A percentile compares a stretch with the other conserved stretches of the same genome.
Evolutionary conservation across 2,888 invertebrate species (phyloP).

Genomic region (Autographa pulchrina): DNA sequence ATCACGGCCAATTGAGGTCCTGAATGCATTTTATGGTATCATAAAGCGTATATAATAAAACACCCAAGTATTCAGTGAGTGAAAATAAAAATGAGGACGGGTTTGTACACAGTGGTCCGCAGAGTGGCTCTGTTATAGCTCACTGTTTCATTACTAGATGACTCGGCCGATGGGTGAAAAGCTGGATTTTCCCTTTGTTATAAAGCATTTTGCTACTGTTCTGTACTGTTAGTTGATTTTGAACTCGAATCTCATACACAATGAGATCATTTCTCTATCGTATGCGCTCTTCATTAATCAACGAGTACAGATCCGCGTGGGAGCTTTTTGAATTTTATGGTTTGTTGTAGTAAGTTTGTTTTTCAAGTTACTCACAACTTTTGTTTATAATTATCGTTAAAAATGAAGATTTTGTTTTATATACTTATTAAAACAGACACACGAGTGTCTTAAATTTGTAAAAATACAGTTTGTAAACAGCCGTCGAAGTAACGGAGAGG

Average conservation of each 20-base stretch:
- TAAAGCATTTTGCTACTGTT: constrained; percentile 67
- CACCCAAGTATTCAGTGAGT: constrained; percentile 72
- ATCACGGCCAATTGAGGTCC: constrained; percentile 62
- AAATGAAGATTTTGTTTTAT: neutral
- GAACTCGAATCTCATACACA: constrained; percentile 42
- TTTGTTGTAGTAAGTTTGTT: constrained; percentile 1
- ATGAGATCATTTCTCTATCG: constrained; percentile 44
- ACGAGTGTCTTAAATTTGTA: neutral
- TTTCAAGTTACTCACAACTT: neutral
- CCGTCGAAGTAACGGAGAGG: neutral
- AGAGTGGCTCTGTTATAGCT: constrained; percentile 67
- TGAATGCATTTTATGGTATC: constrained; percentile 67
- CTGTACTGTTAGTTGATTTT: constrained; percentile 56
- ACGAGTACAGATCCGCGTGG: constrained; percentile 11
- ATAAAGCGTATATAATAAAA: constrained; percentile 69
- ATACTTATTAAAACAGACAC: neutral
- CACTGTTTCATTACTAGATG: constrained; percentile 84
- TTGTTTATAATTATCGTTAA: neutral
- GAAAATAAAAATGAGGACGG: constrained; percentile 73
- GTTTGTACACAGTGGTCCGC: constrained; percentile 59
- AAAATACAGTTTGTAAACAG: neutral
- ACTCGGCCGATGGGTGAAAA: constrained; percentile 75
- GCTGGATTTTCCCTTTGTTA: constrained; percentile 81
- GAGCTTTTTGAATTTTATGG: constrained; percentile 14
- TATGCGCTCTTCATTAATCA: constrained; percentile 38